Conservation (phyloP, 2,113 vertebrate genomes). For the Turnix velox region DNA sequence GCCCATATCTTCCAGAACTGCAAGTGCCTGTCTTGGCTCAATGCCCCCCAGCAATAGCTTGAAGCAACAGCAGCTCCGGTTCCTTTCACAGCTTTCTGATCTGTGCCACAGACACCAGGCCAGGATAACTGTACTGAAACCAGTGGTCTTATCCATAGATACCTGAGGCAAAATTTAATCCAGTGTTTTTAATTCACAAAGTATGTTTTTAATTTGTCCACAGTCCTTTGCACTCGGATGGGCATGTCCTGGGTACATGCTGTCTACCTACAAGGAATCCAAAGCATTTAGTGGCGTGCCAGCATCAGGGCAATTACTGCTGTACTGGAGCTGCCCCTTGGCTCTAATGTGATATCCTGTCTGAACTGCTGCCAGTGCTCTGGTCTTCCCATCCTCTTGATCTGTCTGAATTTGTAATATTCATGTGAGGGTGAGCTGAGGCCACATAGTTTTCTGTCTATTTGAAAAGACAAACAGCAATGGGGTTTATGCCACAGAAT, state of each 20-base stretch:
- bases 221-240: background rate
- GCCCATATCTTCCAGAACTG: background rate
- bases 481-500: background rate
- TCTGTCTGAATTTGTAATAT: background rate
- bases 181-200: background rate
- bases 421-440: background rate
- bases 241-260: background rate
- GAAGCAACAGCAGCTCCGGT: background rate
- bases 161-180: background rate
- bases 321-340: background rate
- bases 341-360: constrained; percentile 3
- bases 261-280: background rate
- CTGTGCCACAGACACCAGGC: background rate
- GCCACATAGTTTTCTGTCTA: background rate
- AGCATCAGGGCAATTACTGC: background rate
- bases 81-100: background rate
- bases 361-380: background rate
- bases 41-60: background rate
- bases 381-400: background rate
- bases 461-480: background rate
- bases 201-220: background rate
- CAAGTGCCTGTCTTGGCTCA: background rate
- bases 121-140: background rate
- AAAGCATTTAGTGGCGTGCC: background rate
- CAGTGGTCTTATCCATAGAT: background rate